Conservation (phyloP, 1,140 invertebrate species). For the Eueides isabella region DNA sequence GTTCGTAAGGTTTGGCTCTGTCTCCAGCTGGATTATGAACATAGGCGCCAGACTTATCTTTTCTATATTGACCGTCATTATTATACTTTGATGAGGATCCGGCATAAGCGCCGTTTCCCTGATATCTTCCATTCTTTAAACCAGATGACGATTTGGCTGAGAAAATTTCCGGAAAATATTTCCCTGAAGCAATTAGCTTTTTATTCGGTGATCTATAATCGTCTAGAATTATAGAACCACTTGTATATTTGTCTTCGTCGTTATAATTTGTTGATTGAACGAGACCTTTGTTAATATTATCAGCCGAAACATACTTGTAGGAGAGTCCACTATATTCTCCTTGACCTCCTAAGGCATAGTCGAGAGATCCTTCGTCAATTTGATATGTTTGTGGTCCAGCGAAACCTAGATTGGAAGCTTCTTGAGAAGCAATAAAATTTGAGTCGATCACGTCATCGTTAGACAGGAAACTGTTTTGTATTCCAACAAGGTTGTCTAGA, state of each 20-base stretch:
- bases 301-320: constrained; percentile 45
- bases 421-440: constrained; percentile 70
- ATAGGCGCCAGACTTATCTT: constrained; percentile 64
- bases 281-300: constrained; percentile 49
- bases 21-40: constrained; percentile 74
- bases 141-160: constrained; percentile 21
- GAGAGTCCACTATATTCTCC: constrained; percentile 44
- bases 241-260: constrained; percentile 59
- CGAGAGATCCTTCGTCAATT: constrained; percentile 37
- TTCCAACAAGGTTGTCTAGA: constrained; percentile 73
- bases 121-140: constrained; percentile 44
- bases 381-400: constrained; percentile 43
- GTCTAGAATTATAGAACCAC: constrained; percentile 70
- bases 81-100: constrained; percentile 27
- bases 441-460: constrained; percentile 58
- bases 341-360: constrained; percentile 38
- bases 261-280: constrained; percentile 59
- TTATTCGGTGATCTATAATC: constrained; percentile 64
- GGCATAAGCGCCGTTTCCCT: constrained; percentile 32
- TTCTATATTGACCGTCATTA: constrained; percentile 31
- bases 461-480: constrained; percentile 69
- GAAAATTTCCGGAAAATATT: constrained; percentile 26
- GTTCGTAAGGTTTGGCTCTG: constrained; percentile 67
- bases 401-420: constrained; percentile 48
- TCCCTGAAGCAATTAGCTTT: constrained; percentile 23